These are phyloP conservation scores for Harmothoe impar DNA, from an alignment of 2,888 invertebrate species.

Conservation along the genomic window DNA sequence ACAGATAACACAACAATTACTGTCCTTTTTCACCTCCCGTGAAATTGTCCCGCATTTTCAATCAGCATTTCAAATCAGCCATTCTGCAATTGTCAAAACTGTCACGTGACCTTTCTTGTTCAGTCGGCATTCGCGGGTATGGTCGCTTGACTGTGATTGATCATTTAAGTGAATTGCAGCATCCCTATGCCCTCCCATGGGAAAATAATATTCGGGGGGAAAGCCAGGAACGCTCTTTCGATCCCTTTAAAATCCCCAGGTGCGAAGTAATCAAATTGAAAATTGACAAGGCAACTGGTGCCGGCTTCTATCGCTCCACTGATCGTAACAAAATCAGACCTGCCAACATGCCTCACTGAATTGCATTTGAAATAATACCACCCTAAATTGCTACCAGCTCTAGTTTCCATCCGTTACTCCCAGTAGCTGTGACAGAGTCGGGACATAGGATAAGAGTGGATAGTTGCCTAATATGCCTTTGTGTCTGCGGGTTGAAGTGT, in stretches of 20 bases:
- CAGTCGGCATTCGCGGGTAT: not conserved
- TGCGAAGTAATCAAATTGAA: constrained; percentile 6
- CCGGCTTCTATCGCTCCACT: not conserved
- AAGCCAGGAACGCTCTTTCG: not conserved
- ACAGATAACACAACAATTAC: not conserved
- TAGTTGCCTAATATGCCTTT: no score
- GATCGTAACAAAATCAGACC: constrained; percentile 2
- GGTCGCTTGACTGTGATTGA: not conserved
- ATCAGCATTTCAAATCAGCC: constrained; percentile 29
- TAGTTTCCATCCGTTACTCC: no score
- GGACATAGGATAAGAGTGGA: no score
- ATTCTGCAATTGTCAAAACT: not conserved
- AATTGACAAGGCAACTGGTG: not conserved
- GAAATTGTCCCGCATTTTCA: constrained; percentile 11
- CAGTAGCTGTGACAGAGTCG: no score
- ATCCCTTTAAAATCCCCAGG: not conserved
- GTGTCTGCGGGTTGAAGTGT: no score
- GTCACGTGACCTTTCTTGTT: not conserved
- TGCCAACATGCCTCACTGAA: not conserved
- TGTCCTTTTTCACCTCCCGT: not conserved
- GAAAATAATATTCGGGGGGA: not conserved
- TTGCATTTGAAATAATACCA: no score
- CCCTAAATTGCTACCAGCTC: no score
- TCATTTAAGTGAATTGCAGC: not conserved
- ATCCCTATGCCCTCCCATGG: not conserved